phyloP scores from a whole-genome alignment of 2,888 invertebrate species.

The Acanthococcus lagerstroemiae region DNA sequence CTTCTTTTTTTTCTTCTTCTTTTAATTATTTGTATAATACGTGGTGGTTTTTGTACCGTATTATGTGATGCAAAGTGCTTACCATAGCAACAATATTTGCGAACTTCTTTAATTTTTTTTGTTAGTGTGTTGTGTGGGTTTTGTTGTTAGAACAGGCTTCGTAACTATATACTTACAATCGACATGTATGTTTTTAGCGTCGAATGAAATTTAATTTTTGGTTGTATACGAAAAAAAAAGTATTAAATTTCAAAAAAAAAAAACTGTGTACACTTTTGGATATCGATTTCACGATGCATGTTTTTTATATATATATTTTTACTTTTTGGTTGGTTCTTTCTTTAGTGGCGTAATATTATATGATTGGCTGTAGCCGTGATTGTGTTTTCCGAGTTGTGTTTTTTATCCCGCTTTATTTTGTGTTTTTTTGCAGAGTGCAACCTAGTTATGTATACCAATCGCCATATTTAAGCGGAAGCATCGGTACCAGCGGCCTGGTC shows the following conservation, averaged over 20 bases:
- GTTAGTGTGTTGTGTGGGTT: slow-evolving; percentile 22
- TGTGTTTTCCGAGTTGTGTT: not conserved
- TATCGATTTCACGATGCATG: not conserved
- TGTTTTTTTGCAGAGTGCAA: slow-evolving; percentile 51
- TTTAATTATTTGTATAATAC: too few species aligned
- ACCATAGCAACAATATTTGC: slow-evolving; percentile 19
- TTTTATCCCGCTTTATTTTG: not conserved
- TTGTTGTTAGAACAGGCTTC: slow-evolving; percentile 4
- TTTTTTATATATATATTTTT: not conserved
- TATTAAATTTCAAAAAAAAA: not conserved
- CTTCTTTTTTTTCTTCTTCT: too few species aligned
- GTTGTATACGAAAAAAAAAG: not conserved
- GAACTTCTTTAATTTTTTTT: slow-evolving; percentile 5
- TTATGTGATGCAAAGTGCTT: slow-evolving; percentile 22
- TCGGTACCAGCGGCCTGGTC: slow-evolving; percentile 45
- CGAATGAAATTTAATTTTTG: not conserved
- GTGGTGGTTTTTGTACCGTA: too few species aligned
- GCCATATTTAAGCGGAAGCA: slow-evolving; percentile 52
- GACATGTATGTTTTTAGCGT: not conserved
- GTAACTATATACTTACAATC: slow-evolving; percentile 5
- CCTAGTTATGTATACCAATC: slow-evolving; percentile 69
- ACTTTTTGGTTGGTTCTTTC: slow-evolving; percentile 5
- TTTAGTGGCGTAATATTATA: too few species aligned
- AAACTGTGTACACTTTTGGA: not conserved
- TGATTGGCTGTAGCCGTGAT: too few species aligned